Conservation (phyloP, 2,113 vertebrate genomes). For the Odocoileus hemionus region DNA sequence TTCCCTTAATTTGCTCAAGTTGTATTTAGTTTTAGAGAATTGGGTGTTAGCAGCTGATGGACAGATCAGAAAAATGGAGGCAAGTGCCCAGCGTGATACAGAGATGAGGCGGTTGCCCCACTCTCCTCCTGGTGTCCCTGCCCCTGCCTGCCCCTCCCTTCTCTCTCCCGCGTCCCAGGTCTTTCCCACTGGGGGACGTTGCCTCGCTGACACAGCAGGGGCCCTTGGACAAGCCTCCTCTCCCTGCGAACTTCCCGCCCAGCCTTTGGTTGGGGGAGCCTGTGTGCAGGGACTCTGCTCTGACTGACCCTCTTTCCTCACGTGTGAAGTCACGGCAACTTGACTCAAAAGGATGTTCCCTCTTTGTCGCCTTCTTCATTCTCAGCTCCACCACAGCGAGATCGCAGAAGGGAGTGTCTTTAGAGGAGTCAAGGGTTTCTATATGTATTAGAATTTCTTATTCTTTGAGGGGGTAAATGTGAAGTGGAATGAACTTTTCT, state of each 20-base stretch:
- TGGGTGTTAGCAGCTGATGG: constrained; percentile 71
- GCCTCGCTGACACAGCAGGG: no score
- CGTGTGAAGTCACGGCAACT: background rate
- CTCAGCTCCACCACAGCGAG: background rate
- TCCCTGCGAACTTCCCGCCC: background rate
- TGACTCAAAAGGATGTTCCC: background rate
- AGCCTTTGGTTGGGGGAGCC: background rate
- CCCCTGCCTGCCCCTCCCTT: background rate
- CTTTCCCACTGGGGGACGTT: background rate
- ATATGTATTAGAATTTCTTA: background rate
- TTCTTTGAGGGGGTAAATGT: background rate
- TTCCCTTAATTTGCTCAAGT: constrained; percentile 81
- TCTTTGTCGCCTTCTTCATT: background rate
- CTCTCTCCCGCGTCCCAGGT: background rate
- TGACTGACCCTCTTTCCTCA: background rate
- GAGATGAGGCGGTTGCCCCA: background rate
- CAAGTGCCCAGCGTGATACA: constrained; percentile 71
- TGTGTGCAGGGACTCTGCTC: background rate
- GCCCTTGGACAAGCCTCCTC: background rate
- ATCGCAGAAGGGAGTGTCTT: background rate
- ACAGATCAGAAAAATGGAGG: constrained; percentile 74
- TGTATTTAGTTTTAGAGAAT: constrained; percentile 80
- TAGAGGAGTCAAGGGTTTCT: background rate
- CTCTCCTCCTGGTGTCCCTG: background rate
- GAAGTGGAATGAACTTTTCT: background rate